phyloP scores from a whole-genome alignment of 2,888 invertebrate species.

The Deilephila porcellus region DNA sequence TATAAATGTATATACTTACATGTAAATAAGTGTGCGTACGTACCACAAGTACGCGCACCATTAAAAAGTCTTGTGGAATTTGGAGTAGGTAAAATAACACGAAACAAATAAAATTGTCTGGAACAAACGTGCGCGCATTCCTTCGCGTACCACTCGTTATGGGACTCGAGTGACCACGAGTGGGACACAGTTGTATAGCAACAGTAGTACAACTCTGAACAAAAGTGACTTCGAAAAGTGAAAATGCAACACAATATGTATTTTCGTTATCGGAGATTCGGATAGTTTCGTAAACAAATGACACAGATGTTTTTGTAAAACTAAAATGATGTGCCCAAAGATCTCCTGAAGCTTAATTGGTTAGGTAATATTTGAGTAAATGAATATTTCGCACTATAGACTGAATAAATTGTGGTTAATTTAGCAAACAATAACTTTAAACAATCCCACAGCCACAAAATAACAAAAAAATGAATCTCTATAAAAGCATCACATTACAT shows the following conservation, averaged over 20 bases:
- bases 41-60: not conserved
- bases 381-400: no score
- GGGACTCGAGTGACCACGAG: slow-evolving; percentile 38
- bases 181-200: not conserved
- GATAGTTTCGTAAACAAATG: no score
- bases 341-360: no score
- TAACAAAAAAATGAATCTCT: not conserved
- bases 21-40: slow-evolving; percentile 12
- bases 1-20: not conserved
- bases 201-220: not conserved
- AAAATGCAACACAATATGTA: no score
- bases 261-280: no score
- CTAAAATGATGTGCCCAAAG: no score
- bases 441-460: no score
- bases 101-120: slow-evolving; percentile 38
- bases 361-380: no score
- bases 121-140: slow-evolving; percentile 43
- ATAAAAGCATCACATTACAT: not conserved
- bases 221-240: not conserved
- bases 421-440: no score
- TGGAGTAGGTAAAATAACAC: slow-evolving; percentile 31
- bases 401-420: no score
- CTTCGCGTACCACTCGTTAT: slow-evolving; percentile 45
- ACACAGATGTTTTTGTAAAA: no score
- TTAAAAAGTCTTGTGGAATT: slow-evolving; percentile 26